These are phyloP conservation scores for Diglossa cyanea DNA, from an alignment of 2,797 vertebrate species.

Conservation along the genomic window DNA sequence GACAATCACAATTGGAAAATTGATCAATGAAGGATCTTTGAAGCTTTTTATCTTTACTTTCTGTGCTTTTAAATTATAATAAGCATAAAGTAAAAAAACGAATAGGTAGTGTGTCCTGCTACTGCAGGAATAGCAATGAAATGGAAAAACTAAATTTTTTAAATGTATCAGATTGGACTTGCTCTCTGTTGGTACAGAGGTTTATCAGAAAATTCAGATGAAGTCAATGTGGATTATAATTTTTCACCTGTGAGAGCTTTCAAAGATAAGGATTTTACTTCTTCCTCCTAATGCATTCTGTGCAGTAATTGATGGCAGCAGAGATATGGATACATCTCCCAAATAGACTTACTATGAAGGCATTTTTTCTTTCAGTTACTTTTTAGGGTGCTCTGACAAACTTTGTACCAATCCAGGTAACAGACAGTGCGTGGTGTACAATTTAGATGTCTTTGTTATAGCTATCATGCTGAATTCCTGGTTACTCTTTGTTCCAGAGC, in stretches of 20 bases:
- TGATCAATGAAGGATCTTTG: neutral
- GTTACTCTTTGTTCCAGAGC: conserved; percentile 51
- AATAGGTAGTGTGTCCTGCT: neutral
- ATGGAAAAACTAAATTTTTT: neutral
- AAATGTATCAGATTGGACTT: neutral
- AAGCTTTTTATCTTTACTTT: neutral
- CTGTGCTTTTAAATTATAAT: neutral
- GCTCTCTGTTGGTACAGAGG: neutral
- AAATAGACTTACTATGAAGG: neutral
- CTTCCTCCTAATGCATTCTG: neutral
- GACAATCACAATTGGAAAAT: neutral
- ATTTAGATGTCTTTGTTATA: conserved; percentile 49
- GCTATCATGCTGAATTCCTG: conserved; percentile 58
- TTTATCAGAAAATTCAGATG: neutral
- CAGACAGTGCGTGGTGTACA: neutral
- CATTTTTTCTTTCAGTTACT: neutral
- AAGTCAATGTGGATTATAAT: neutral
- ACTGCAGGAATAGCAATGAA: neutral
- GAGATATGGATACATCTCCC: neutral
- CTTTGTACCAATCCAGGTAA: conserved; percentile 51
- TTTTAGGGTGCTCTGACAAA: conserved; percentile 59
- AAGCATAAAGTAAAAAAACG: neutral
- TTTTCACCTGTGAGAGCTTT: neutral
- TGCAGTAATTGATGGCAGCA: neutral
- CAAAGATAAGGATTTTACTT: neutral